Evolutionary conservation across 2,888 invertebrate genomes (phyloP), one percentile per base, ranked within the genome.

Genomic region (Melanostoma scalare): DNA sequence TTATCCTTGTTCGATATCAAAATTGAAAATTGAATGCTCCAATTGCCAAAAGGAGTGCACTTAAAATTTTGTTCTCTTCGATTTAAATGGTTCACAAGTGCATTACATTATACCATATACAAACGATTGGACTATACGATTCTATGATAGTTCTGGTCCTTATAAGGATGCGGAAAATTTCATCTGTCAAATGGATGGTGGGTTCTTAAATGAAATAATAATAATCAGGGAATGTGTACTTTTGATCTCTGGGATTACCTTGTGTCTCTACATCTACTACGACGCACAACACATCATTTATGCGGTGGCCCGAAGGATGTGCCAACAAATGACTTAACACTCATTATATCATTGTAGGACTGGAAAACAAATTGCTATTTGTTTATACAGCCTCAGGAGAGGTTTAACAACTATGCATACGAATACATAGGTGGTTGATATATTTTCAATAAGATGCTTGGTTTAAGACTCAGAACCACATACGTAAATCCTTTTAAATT

Each of bases 291-390:
- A 68, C 10, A 71, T 52, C 10, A 78, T 38, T 48, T 68, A 55
- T 68, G 46, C 30, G 10, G 53, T 36, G 31, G 46, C 55, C 53
- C 68, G 1, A 69, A 40, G 68, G 46, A 75, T 53, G 36, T 58
- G 30, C 48, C 40, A 8, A 36, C 33, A 36, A 55, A 58, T 33
- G 10, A 63, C 20, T 10, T 42, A 44, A 46, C 50, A 58, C 53
- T 61, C 50, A 74, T 68, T 61, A 63, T 55, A 67, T 48, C 35
- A 55, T 78, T 67, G 61, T 63, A 44, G 55, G n/a, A 8, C 6
- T 6, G 40, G 53, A 33, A 60, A 61, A 60, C 53, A 42, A 60
- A 73, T 68, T 61, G 60, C 52, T 48, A 73, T 73, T 68, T 74
- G 67, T 67, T 60, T 68, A 48, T 61, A 3, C 33, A 10, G 8